Conservation (phyloP, 2,797 vertebrate species). For the Myotis planiceps region DNA sequence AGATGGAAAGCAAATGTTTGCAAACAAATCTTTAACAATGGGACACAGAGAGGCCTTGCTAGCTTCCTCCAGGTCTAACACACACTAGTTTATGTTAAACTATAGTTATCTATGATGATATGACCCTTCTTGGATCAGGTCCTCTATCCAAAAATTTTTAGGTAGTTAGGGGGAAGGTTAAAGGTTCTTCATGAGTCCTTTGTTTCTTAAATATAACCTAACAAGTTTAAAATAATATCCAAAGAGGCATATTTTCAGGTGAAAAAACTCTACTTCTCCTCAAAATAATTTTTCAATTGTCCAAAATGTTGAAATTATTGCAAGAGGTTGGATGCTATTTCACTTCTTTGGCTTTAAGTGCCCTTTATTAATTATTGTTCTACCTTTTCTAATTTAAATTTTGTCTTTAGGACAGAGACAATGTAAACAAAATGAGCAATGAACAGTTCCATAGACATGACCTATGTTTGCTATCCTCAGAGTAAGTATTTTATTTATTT, state of each 20-base stretch:
- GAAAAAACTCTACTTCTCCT: background rate
- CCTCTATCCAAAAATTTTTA: background rate
- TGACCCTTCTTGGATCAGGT: too few species aligned
- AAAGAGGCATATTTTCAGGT: too few species aligned
- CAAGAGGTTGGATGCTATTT: background rate
- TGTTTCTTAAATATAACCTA: background rate
- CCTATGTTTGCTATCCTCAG: background rate
- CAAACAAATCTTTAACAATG: background rate
- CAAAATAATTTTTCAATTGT: background rate
- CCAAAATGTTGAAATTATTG: background rate
- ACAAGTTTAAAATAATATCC: background rate
- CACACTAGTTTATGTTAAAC: background rate
- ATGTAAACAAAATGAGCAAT: background rate
- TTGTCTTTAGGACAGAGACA: slow-evolving; percentile 1
- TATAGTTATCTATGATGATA: background rate
- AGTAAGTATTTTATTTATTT: background rate
- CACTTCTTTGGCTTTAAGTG: background rate
- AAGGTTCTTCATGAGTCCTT: background rate
- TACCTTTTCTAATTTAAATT: background rate
- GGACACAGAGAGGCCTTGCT: background rate
- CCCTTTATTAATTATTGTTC: background rate
- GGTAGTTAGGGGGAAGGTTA: background rate
- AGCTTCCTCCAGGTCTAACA: background rate
- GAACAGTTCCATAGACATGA: background rate
- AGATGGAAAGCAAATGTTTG: background rate